Percentiles rank a stretch among this genome's conserved stretches.
Evolutionary conservation across 23 tunicate species (phyloP).

Genomic region (Phallusia fumigata): DNA sequence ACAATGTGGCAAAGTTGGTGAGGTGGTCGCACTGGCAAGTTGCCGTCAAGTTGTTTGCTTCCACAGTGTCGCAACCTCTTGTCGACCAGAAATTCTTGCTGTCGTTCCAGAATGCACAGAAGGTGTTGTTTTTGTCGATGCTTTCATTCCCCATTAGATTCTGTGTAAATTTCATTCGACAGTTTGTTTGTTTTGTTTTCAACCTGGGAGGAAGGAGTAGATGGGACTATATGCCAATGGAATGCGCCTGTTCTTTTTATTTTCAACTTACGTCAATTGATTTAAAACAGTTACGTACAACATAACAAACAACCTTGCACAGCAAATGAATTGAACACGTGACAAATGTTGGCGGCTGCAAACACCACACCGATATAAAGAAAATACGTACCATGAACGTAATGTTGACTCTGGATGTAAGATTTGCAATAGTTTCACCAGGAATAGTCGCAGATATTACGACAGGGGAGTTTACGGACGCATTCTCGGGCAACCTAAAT

Average conservation of each 20-base stretch:
- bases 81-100: conserved; percentile 7
- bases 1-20: conserved; percentile 19
- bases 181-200: background rate
- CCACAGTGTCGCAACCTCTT: background rate
- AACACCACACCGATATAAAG: background rate
- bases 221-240: too few relatives aligned
- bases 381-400: background rate
- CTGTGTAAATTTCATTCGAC: background rate
- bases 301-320: too few relatives aligned
- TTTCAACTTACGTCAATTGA: too few relatives aligned
- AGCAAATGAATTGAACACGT: too few relatives aligned
- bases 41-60: background rate
- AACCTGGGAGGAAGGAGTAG: too few relatives aligned
- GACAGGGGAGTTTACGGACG: background rate
- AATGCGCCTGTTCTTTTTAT: too few relatives aligned
- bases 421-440: background rate
- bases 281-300: too few relatives aligned
- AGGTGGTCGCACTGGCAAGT: conserved; percentile 12
- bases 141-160: background rate
- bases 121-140: background rate
- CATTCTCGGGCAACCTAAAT: background rate
- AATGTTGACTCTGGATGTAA: background rate
- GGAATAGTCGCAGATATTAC: background rate
- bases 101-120: conserved; percentile 25
- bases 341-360: background rate